Percentiles rank a stretch among this genome's conserved stretches.
These are phyloP conservation scores for Bicyclus anynana DNA, from an alignment of 1,140 invertebrate genomes.

Conservation along the genomic window DNA sequence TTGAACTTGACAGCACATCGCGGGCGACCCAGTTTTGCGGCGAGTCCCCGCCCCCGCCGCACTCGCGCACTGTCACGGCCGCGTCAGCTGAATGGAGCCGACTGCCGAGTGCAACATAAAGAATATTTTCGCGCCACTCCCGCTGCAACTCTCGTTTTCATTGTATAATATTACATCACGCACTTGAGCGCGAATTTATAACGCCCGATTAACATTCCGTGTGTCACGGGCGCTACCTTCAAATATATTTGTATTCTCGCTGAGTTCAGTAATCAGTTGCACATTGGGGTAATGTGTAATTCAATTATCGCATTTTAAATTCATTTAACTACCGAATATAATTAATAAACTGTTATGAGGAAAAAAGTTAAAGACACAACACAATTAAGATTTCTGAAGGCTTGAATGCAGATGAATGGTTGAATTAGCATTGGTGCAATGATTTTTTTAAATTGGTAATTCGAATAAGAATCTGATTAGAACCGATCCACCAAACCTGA, in stretches of 20 bases:
- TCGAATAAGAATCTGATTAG: no score
- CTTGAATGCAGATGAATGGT: no score
- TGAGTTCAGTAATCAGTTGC: not conserved
- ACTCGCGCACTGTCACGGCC: conserved; percentile 53
- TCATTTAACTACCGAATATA: no score
- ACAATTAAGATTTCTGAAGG: no score
- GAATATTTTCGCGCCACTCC: conserved; percentile 49
- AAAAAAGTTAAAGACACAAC: no score
- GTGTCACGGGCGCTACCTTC: conserved; percentile 20
- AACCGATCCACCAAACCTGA: no score
- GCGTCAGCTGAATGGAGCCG: conserved; percentile 60
- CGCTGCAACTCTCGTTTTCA: conserved; percentile 59
- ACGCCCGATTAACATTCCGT: conserved; percentile 40
- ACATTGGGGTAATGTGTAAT: not conserved
- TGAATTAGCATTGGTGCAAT: no score
- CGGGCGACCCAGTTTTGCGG: conserved; percentile 64
- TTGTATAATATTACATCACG: conserved; percentile 58
- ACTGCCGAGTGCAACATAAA: conserved; percentile 49
- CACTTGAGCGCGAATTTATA: conserved; percentile 47
- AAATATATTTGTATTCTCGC: not conserved
- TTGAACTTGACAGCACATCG: conserved; percentile 71
- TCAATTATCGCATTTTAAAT: no score
- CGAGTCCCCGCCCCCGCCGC: conserved; percentile 36
- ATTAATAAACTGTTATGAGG: no score
- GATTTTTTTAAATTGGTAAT: no score